Evolutionary conservation across 92 coral and sea anemone genomes (phyloP).

Genomic region (Chrysogorgia sp.): DNA sequence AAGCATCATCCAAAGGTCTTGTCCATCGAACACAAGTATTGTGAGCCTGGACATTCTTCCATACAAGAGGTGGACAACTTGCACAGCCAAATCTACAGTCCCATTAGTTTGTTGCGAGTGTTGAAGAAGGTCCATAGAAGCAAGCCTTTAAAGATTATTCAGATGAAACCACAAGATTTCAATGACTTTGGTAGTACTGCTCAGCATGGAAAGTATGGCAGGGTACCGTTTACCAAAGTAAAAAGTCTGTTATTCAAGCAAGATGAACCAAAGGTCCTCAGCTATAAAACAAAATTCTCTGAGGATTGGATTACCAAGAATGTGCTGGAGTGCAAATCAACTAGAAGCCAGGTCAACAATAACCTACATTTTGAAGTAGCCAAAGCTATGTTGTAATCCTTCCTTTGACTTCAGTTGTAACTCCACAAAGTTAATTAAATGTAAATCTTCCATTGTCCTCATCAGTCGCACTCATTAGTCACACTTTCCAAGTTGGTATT

Average conservation of each 20-base stretch:
- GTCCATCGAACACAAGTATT: slow-evolving; percentile 31
- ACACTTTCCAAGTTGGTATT: too few species aligned
- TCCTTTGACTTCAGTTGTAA: too few species aligned
- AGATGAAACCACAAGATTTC: slow-evolving; percentile 11
- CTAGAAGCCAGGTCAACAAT: slow-evolving; percentile 12
- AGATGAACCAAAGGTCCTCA: slow-evolving; percentile 20
- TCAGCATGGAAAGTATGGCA: slow-evolving; percentile 19
- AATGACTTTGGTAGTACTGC: slow-evolving; percentile 13
- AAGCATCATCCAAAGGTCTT: slow-evolving; percentile 16
- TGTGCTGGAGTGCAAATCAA: slow-evolving; percentile 16
- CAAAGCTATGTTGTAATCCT: too few species aligned
- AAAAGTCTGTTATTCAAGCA: slow-evolving; percentile 3
- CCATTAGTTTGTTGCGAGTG: slow-evolving; percentile 36
- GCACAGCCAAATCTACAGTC: slow-evolving; percentile 34
- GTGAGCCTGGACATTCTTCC: slow-evolving; percentile 39
- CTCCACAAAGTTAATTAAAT: too few species aligned
- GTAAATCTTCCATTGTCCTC: too few species aligned
- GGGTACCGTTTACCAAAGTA: slow-evolving; percentile 25
- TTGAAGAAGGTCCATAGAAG: slow-evolving; percentile 31
- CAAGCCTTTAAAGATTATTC: slow-evolving; percentile 15
- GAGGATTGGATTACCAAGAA: slow-evolving; percentile 5
- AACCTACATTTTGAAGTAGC: neutral
- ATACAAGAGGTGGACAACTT: slow-evolving; percentile 33
- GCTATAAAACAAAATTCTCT: slow-evolving; percentile 16
- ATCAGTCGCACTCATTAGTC: too few species aligned